A percentile compares a stretch with the other conserved stretches of the same genome.
Conservation (phyloP, 2,888 invertebrate genomes). For the Andrena haemorrhoa region DNA sequence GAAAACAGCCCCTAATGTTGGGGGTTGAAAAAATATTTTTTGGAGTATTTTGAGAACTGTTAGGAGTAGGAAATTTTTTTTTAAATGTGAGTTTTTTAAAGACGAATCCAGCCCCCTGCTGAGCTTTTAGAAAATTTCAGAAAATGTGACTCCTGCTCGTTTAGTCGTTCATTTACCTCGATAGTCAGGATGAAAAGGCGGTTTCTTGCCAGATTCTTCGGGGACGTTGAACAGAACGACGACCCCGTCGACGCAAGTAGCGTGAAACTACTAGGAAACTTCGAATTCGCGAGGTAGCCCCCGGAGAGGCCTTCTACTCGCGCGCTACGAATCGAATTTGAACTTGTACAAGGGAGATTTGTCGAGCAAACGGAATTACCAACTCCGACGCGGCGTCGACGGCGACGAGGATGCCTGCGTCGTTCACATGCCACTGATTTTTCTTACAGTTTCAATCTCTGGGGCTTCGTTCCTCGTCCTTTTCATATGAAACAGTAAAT, state of each 20-base stretch:
- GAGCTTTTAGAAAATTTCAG: too few species aligned
- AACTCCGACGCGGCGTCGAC: slow-evolving; percentile 48
- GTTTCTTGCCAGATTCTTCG: slow-evolving; percentile 23
- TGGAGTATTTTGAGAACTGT: too few species aligned
- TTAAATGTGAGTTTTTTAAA: too few species aligned
- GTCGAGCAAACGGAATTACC: slow-evolving; percentile 74
- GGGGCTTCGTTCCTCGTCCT: not conserved
- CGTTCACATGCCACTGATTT: slow-evolving; percentile 27
- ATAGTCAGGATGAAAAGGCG: slow-evolving; percentile 24
- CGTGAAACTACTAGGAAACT: slow-evolving; percentile 62
- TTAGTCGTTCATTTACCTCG: not conserved
- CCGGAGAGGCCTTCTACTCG: slow-evolving; percentile 40
- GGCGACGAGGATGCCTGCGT: slow-evolving; percentile 35
- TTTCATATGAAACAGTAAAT: not conserved
- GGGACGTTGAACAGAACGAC: slow-evolving; percentile 35
- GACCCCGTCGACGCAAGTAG: slow-evolving; percentile 26
- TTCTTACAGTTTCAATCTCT: slow-evolving; percentile 2
- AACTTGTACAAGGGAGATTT: slow-evolving; percentile 70
- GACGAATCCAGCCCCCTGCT: too few species aligned
- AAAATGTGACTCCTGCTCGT: not conserved
- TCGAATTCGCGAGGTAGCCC: slow-evolving; percentile 69
- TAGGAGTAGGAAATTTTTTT: too few species aligned
- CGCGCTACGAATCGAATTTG: slow-evolving; percentile 62
- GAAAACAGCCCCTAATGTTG: too few species aligned
- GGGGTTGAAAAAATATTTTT: too few species aligned